Conservation (phyloP, 2,888 invertebrate species). For the Blastobasis lacticolella region DNA sequence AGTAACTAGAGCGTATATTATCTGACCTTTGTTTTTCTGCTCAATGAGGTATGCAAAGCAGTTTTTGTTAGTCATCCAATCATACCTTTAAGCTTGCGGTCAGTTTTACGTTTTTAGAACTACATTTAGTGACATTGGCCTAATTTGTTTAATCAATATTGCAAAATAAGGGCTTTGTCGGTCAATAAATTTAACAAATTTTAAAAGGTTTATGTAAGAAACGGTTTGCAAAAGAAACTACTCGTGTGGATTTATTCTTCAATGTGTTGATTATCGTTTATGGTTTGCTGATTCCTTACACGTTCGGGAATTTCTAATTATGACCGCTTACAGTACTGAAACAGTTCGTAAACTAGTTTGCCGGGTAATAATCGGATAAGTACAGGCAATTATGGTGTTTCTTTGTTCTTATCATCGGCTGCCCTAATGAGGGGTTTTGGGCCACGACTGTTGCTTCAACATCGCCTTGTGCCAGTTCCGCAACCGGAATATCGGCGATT, state of each 20-base stretch:
- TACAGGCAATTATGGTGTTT: conserved; percentile 26
- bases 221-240: too few species aligned
- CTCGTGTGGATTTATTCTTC: too few species aligned
- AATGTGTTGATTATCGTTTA: too few species aligned
- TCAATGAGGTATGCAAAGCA: conserved; percentile 20
- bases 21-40: conserved; percentile 11
- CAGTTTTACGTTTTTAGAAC: too few species aligned
- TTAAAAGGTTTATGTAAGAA: too few species aligned
- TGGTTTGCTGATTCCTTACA: too few species aligned
- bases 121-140: too few species aligned
- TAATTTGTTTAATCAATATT: too few species aligned
- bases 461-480: conserved; percentile 41
- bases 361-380: conserved; percentile 19
- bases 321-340: neutral
- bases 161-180: too few species aligned
- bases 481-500: conserved; percentile 37
- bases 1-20: neutral
- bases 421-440: conserved; percentile 39
- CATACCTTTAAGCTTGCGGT: conserved; percentile 6
- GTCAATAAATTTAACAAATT: too few species aligned
- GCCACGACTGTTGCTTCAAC: conserved; percentile 26
- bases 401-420: conserved; percentile 46
- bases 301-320: too few species aligned
- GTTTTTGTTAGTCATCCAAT: conserved; percentile 17
- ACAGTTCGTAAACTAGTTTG: conserved; percentile 13